A percentile compares a stretch with the other conserved stretches of the same genome.
Evolutionary conservation across 2,888 invertebrate genomes (phyloP).

Genomic region (Pseudococcus viburni): DNA sequence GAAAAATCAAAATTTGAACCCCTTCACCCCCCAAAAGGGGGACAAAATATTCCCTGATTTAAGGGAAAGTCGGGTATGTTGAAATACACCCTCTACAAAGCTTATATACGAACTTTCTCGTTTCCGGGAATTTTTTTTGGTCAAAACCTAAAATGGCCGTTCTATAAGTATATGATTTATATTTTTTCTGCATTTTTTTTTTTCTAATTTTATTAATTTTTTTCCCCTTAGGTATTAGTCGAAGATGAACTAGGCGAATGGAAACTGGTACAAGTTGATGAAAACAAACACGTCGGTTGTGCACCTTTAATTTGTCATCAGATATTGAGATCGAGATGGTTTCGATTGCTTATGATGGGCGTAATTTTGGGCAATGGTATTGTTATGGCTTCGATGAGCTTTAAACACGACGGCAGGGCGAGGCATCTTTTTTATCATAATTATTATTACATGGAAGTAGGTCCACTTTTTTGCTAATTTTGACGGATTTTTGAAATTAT

Average conservation of each 20-base stretch:
- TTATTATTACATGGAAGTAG: conserved; percentile 92
- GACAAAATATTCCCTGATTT: no score
- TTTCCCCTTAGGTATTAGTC: conserved; percentile 88
- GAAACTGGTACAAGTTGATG: conserved; percentile 96
- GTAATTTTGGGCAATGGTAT: conserved; percentile 96
- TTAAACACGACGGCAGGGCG: conserved; percentile 90
- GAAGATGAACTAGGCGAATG: conserved; percentile 96
- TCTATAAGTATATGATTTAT: no score
- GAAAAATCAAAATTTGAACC: no score
- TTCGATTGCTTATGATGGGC: conserved; percentile 93
- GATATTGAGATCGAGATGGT: conserved; percentile 90
- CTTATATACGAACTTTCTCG: no score
- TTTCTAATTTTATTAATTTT: background rate
- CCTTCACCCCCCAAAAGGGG: no score
- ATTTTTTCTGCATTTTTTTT: background rate
- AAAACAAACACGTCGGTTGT: conserved; percentile 91
- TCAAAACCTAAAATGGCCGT: no score
- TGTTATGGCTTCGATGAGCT: conserved; percentile 95
- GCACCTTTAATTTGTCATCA: conserved; percentile 90
- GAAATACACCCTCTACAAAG: no score
- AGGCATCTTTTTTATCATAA: conserved; percentile 87
- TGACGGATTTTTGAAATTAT: conserved; percentile 36
- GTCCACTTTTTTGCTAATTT: conserved; percentile 30
- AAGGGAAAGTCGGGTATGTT: no score
- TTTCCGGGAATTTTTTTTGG: no score